Base-by-base conservation (phyloP, 2,888 invertebrate genomes). In the Agrochola lota region DNA sequence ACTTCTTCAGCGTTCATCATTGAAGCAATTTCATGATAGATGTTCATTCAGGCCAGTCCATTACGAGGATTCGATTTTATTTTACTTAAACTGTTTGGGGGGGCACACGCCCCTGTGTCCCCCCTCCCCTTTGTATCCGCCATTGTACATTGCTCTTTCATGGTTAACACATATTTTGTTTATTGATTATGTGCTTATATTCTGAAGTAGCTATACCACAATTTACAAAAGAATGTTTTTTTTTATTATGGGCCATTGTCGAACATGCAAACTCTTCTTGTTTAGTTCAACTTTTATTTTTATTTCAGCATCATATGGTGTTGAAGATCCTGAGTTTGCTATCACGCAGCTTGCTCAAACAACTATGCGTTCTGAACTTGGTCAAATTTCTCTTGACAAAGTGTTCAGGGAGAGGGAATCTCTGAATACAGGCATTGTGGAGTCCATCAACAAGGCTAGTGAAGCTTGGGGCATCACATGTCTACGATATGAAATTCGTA, bases 261-360 rank as follows among this genome's bases (percentile, higher is more conserved):
- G 9, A 73, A n/a, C 12, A 20, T n/a, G 30, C 26, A 57, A 55
- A 43, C 2, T 12, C 17, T 23, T 11, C 30, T 43, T 40, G 23
- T 62, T 26, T 55, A 40, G 7, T 59, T 55, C 11, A 43, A 43
- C 20, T n/a, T 23, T 52, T 60, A 52, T 62, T 78, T 71, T 68
- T 40, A 78, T 93, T 94, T 60, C 84, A 97, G 98, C 98, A 70
- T 99, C 99, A 85, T 99, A 99, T 95, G 99, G 99, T 40, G 99
- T 99, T 17, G 99, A 99, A 95, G 99, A 99, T 96, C 99, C 99
- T 0, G 99, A 99, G 95, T 99, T 99, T 97, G 99, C 99, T 0
- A 99, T 99, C 81, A 99, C 99, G 1, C 99, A 99, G 95, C 96
- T 99, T 67, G 99, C 99, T 4, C 99, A 99, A 97, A 99, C 99